phyloP scores from a whole-genome alignment of 2,113 vertebrate species.

The Desmodus rotundus region DNA sequence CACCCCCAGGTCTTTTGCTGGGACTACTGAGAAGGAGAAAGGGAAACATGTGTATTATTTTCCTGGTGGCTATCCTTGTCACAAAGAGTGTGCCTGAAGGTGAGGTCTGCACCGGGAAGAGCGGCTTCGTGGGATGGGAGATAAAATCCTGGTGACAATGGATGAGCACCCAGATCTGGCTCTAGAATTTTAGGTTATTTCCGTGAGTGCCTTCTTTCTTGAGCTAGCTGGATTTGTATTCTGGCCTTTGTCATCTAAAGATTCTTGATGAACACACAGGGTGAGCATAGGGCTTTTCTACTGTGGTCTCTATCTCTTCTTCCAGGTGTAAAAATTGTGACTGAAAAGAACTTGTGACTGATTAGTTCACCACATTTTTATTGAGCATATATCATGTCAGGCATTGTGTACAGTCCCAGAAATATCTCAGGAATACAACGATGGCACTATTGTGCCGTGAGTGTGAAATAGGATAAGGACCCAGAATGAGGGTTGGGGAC shows the following conservation, averaged over 20 bases:
- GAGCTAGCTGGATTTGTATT: not conserved
- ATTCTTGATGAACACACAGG: not conserved
- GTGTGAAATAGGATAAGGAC: not conserved
- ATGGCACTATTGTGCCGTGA: not conserved
- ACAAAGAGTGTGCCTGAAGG: not conserved
- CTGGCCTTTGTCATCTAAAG: not conserved
- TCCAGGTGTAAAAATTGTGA: not conserved
- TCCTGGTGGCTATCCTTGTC: not conserved
- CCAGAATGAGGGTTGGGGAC: not conserved
- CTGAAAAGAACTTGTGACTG: not conserved
- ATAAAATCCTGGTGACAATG: not conserved
- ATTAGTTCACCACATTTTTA: not conserved
- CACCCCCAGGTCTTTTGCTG: not conserved
- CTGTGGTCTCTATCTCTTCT: not conserved
- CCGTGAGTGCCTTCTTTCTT: not conserved
- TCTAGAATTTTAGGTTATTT: not conserved
- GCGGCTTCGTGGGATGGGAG: not conserved
- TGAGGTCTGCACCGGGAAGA: not conserved
- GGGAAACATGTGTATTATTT: not conserved
- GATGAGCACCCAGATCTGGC: not conserved
- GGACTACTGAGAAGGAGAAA: not conserved
- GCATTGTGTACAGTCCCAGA: not conserved
- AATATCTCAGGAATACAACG: not conserved
- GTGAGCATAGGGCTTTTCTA: not conserved
- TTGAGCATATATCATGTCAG: not conserved